Evolutionary conservation across 1,140 invertebrate species (phyloP).

Genomic region (Acromyrmex echinatior): DNA sequence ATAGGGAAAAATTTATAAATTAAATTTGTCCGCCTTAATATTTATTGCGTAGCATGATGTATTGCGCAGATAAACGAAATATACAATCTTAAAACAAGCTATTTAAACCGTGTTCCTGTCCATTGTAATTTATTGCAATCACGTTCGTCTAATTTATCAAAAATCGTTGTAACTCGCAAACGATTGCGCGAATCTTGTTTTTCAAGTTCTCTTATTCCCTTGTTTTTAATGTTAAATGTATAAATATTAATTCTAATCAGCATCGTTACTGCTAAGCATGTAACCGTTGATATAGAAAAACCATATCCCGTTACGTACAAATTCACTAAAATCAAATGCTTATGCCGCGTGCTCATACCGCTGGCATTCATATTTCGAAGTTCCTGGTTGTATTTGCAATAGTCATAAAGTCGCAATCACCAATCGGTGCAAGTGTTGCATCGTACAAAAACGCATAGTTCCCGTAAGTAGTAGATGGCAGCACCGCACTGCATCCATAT

Average conservation of each 20-base stretch:
- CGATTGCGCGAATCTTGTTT: neutral
- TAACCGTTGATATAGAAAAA: neutral
- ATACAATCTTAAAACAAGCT: slow-evolving; percentile 45
- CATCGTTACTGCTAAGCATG: neutral
- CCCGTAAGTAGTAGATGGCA: slow-evolving; percentile 83
- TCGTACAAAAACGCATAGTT: slow-evolving; percentile 80
- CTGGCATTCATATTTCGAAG: slow-evolving; percentile 38
- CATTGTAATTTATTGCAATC: slow-evolving; percentile 31
- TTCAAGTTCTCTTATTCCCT: neutral
- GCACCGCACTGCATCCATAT: slow-evolving; percentile 80
- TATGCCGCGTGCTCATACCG: neutral
- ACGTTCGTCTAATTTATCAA: slow-evolving; percentile 12
- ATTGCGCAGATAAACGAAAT: slow-evolving; percentile 28
- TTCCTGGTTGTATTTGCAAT: slow-evolving; percentile 23
- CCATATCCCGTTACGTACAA: neutral
- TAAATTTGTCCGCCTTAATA: neutral
- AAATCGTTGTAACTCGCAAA: neutral
- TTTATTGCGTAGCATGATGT: slow-evolving; percentile 16
- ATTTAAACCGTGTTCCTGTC: slow-evolving; percentile 34
- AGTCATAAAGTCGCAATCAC: slow-evolving; percentile 42
- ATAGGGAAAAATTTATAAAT: neutral
- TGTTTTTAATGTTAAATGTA: neutral
- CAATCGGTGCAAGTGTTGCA: slow-evolving; percentile 59
- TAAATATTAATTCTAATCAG: neutral
- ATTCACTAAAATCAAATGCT: slow-evolving; percentile 1